Conservation (phyloP, 2,797 vertebrate genomes). For the Acropternis orthonyx region DNA sequence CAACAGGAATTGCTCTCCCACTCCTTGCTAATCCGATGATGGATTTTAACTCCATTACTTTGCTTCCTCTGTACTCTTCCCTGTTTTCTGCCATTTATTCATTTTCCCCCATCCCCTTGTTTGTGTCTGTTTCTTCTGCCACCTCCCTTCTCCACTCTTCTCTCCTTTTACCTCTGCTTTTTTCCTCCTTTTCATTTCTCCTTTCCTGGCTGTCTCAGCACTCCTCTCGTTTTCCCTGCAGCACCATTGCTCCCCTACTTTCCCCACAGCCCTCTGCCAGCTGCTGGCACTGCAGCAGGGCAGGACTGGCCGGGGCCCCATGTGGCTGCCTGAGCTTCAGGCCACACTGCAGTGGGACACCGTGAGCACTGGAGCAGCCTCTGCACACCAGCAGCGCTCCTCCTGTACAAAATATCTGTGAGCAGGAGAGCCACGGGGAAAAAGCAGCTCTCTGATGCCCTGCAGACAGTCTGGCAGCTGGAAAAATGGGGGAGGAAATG, state of each 20-base stretch:
- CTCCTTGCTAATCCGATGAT: not conserved
- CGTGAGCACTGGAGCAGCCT: not conserved
- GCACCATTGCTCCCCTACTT: not conserved
- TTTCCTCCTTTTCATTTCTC: not conserved
- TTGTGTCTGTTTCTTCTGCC: not conserved
- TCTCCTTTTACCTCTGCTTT: not conserved
- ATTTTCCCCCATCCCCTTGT: not conserved
- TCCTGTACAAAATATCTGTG: not conserved
- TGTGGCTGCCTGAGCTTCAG: not conserved
- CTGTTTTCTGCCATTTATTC: not conserved
- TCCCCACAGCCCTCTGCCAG: constrained; percentile 70
- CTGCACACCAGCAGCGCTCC: not conserved
- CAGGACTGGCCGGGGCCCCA: not conserved
- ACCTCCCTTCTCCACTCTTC: not conserved
- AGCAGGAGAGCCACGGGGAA: not conserved
- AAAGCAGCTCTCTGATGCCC: not conserved
- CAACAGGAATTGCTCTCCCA: not conserved
- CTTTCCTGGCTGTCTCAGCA: not conserved
- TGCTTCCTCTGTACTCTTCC: not conserved
- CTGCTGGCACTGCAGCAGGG: constrained; percentile 18
- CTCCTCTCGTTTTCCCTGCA: not conserved
- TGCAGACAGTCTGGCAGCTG: constrained; percentile 35
- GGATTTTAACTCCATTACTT: constrained; percentile 34
- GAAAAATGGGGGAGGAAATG: constrained; percentile 43
- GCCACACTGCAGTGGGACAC: not conserved